phyloP scores from a whole-genome alignment of 92 coral and sea anemone genomes.

The Parazoanthus atlanticus region DNA sequence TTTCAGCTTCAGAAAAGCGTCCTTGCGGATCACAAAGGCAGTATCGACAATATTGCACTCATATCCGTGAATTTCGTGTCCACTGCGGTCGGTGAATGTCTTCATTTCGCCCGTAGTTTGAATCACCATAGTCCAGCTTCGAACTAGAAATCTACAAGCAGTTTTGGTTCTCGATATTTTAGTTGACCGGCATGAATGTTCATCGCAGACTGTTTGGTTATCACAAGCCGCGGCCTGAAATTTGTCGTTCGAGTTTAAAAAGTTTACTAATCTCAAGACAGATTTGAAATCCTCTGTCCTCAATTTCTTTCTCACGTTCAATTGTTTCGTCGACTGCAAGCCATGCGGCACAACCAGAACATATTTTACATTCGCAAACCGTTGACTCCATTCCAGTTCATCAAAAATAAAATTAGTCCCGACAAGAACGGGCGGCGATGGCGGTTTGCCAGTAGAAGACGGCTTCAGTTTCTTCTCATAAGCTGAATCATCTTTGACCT shows the following conservation, averaged over 20 bases:
- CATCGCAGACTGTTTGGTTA: neutral
- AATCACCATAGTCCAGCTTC: slow-evolving; percentile 34
- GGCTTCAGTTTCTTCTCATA: slow-evolving; percentile 6
- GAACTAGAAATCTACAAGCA: slow-evolving; percentile 21
- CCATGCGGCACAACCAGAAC: slow-evolving; percentile 36
- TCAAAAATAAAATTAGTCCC: slow-evolving; percentile 36
- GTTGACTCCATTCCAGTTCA: slow-evolving; percentile 26
- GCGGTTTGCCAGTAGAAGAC: neutral
- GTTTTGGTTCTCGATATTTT: neutral
- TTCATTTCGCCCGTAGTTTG: neutral
- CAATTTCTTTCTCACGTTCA: slow-evolving; percentile 17
- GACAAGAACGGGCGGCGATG: slow-evolving; percentile 36
- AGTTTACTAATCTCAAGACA: slow-evolving; percentile 7
- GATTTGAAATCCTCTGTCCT: slow-evolving; percentile 25
- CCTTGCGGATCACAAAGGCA: slow-evolving; percentile 40
- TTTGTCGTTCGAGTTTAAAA: slow-evolving; percentile 30
- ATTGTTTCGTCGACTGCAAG: slow-evolving; percentile 15
- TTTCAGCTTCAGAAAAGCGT: slow-evolving; percentile 21
- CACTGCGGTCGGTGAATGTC: slow-evolving; percentile 7
- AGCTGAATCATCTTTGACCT: slow-evolving; percentile 1
- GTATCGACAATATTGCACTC: slow-evolving; percentile 45
- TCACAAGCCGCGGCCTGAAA: slow-evolving; percentile 30
- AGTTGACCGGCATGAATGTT: neutral
- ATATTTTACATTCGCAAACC: slow-evolving; percentile 12
- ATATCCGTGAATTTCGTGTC: slow-evolving; percentile 5